A percentile compares a stretch with the other conserved stretches of the same genome.
Conservation (phyloP, 1,140 invertebrate species). For the Sipha flava region DNA sequence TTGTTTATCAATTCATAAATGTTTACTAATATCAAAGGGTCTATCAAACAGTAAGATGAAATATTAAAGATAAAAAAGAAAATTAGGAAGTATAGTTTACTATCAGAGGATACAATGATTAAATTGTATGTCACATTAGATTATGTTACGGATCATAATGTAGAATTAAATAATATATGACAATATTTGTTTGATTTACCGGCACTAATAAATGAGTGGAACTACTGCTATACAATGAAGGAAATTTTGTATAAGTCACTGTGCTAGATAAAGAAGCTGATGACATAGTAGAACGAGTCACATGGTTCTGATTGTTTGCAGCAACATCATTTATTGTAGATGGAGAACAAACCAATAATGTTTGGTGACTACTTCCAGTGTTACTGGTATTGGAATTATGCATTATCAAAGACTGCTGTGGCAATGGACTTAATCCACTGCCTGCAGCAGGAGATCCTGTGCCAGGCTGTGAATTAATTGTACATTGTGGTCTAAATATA, state of each 20-base stretch:
- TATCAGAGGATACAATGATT: no score
- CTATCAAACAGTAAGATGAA: no score
- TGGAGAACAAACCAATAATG: conserved; percentile 24
- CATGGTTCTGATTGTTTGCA: not conserved
- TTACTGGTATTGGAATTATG: not conserved
- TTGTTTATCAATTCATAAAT: no score
- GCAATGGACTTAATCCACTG: not conserved
- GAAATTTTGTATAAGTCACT: conserved; percentile 5
- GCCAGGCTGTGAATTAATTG: not conserved
- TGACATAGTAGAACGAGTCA: not conserved
- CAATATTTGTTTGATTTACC: not conserved
- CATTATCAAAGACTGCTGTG: not conserved
- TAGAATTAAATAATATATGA: no score
- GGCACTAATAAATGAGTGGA: not conserved
- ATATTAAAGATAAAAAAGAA: no score
- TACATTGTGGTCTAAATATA: not conserved
- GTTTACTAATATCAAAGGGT: no score
- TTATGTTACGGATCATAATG: no score
- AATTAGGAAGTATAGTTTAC: no score
- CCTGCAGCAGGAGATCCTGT: not conserved
- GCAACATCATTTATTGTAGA: not conserved
- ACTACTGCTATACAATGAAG: conserved; percentile 1
- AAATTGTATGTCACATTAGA: no score
- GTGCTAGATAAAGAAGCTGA: not conserved
- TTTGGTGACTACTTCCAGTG: not conserved